These are phyloP conservation scores for Actinia tenebrosa DNA, from an alignment of 64 coral and sea anemone genomes.

Conservation along the genomic window DNA sequence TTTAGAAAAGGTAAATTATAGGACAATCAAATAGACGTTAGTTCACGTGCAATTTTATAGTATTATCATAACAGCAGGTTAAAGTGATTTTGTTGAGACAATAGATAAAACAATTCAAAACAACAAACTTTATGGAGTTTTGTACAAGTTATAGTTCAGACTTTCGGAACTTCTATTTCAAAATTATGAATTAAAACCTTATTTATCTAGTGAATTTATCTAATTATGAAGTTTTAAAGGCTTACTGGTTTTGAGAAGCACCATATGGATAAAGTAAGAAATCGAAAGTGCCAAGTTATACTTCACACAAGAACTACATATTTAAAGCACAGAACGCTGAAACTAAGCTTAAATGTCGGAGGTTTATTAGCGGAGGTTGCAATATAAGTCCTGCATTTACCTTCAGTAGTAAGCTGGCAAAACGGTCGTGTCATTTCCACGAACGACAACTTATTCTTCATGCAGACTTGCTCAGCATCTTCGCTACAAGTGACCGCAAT, in stretches of 20 bases:
- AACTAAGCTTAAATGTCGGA: not conserved
- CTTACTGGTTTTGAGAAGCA: not conserved
- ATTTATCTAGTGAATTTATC: not conserved
- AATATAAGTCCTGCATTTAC: conserved; percentile 32
- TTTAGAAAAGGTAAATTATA: not conserved
- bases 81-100: not conserved
- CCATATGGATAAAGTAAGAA: not conserved
- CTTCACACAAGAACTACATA: not conserved
- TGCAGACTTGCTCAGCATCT: conserved; percentile 85
- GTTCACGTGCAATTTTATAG: not conserved
- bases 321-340: not conserved
- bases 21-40: not conserved
- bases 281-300: not conserved
- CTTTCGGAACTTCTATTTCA: not conserved
- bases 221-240: not conserved
- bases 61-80: not conserved
- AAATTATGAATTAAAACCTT: not conserved
- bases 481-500: conserved; percentile 97
- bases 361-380: not conserved
- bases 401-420: conserved; percentile 95
- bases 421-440: conserved; percentile 97
- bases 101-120: not conserved
- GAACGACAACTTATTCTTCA: conserved; percentile 93
- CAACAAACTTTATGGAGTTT: not conserved
- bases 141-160: not conserved